These are phyloP conservation scores for Alethe castanea DNA, from an alignment of 2,113 vertebrate genomes.

Conservation along the genomic window DNA sequence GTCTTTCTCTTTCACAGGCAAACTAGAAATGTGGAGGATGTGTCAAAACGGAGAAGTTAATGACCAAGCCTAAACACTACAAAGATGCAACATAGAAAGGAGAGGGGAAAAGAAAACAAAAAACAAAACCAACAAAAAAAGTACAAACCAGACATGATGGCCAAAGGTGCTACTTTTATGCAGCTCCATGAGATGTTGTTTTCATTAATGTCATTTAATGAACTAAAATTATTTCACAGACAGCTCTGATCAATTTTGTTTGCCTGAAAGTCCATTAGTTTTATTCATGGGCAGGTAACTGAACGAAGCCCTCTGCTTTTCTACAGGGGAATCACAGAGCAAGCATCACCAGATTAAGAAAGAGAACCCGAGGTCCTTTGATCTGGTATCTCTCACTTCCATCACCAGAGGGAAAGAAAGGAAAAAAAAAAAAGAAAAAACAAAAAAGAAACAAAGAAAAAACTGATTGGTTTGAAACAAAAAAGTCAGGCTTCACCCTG, in stretches of 20 bases:
- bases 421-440: not conserved
- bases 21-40: not conserved
- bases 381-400: not conserved
- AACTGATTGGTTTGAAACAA: not conserved
- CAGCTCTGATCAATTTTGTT: not conserved
- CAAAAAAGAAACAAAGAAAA: not conserved
- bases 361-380: not conserved
- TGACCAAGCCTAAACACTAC: not conserved
- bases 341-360: not conserved
- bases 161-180: not conserved
- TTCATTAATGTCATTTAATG: not conserved
- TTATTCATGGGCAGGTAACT: not conserved
- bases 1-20: not conserved
- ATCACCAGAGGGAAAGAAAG: not conserved
- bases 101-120: not conserved
- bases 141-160: not conserved
- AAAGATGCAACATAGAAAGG: not conserved
- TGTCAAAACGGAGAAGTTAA: not conserved
- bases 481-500: not conserved
- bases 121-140: not conserved
- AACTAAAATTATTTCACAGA: not conserved
- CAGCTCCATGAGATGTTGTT: not conserved
- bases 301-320: not conserved
- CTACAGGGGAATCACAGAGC: not conserved
- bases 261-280: not conserved